phyloP scores from a whole-genome alignment of 2,797 vertebrate genomes.

The Cottoperca gobio region DNA sequence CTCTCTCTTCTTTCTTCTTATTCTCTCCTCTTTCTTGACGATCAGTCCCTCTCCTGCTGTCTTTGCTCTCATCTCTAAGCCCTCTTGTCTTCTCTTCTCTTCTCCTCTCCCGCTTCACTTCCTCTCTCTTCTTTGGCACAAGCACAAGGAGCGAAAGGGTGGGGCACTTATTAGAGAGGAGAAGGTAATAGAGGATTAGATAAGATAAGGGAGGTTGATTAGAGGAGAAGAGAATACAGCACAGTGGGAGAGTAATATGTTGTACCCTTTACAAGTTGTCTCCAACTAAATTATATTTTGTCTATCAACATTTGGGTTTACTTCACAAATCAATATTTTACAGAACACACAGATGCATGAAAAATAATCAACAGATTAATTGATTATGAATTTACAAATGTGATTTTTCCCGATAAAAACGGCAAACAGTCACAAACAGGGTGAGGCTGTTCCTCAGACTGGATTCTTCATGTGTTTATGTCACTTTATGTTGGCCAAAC shows the following conservation, averaged over 20 bases:
- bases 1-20: background rate
- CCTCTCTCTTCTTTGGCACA: slow-evolving; percentile 15
- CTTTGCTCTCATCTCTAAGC: slow-evolving; percentile 23
- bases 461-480: slow-evolving; percentile 16
- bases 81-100: background rate
- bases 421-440: background rate
- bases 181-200: slow-evolving; percentile 26
- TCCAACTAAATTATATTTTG: too few relatives aligned
- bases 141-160: slow-evolving; percentile 8
- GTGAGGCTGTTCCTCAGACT: background rate
- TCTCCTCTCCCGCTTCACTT: background rate
- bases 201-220: slow-evolving; percentile 13
- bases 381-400: background rate
- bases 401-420: background rate
- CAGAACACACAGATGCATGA: background rate
- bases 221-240: slow-evolving; percentile 4
- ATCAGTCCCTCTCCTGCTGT: slow-evolving; percentile 10
- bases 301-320: background rate
- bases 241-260: background rate
- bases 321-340: too few relatives aligned
- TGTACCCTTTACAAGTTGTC: too few relatives aligned
- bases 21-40: slow-evolving; percentile 1
- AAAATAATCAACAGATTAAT: background rate
- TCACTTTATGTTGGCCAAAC: background rate
- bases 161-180: slow-evolving; percentile 12